A percentile compares a stretch with the other conserved stretches of the same genome.
These are phyloP conservation scores for Chaetops frenatus DNA, from an alignment of 2,113 vertebrate genomes.

Conservation along the genomic window DNA sequence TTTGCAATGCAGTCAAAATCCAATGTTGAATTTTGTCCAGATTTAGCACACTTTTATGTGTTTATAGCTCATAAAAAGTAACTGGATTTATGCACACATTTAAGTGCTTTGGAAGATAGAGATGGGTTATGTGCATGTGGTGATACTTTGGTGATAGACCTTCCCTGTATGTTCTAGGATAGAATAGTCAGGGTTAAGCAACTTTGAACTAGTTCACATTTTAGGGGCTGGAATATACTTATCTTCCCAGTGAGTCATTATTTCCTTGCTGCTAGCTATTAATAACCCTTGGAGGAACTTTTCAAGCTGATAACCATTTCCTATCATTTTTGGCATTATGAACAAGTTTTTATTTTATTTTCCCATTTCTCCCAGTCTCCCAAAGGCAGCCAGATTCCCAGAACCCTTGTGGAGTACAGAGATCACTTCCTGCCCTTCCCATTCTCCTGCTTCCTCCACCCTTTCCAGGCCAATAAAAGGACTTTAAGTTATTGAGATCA, in stretches of 20 bases:
- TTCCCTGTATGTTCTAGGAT: neutral
- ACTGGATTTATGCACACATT: neutral
- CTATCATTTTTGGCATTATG: slow-evolving; percentile 58
- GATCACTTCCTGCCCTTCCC: slow-evolving; percentile 46
- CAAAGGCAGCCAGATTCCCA: slow-evolving; percentile 29
- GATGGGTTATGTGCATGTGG: neutral
- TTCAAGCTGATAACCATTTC: slow-evolving; percentile 60
- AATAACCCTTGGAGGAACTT: slow-evolving; percentile 59
- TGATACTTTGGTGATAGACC: neutral
- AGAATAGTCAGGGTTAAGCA: slow-evolving; percentile 15
- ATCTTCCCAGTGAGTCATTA: slow-evolving; percentile 10
- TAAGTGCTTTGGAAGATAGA: neutral
- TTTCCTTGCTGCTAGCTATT: slow-evolving; percentile 56
- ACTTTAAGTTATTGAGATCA: neutral
- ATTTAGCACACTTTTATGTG: neutral
- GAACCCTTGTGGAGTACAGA: slow-evolving; percentile 4
- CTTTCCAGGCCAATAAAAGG: slow-evolving; percentile 32
- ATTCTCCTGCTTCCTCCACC: slow-evolving; percentile 23
- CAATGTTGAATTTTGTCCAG: neutral
- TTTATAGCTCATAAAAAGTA: neutral
- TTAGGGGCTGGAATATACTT: slow-evolving; percentile 6
- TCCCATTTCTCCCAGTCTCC: slow-evolving; percentile 49
- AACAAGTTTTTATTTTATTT: slow-evolving; percentile 54
- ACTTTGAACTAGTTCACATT: slow-evolving; percentile 14
- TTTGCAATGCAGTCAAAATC: neutral